These are phyloP conservation scores for Leptinotarsa juncta DNA, from an alignment of 2,888 invertebrate species.

Conservation along the genomic window DNA sequence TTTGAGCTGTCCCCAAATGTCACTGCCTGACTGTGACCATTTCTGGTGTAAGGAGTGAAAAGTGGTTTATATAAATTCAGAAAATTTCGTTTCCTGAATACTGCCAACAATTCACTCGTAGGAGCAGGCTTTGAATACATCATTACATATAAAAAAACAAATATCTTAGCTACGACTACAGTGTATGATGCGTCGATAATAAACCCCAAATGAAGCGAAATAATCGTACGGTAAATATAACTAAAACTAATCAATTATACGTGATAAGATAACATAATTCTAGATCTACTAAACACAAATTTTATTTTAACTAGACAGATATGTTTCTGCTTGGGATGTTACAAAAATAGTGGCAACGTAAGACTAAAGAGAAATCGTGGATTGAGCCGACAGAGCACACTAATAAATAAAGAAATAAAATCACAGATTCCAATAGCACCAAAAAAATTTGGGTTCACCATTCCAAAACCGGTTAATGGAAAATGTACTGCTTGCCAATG, in stretches of 20 bases:
- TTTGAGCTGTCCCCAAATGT: not conserved
- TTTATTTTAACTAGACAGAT: slow-evolving; percentile 18
- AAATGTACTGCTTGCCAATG: not conserved
- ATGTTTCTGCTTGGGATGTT: slow-evolving; percentile 34
- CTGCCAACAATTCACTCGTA: not conserved
- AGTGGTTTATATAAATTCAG: not conserved
- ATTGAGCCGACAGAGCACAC: slow-evolving; percentile 1
- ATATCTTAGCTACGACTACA: not conserved
- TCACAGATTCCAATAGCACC: slow-evolving; percentile 67
- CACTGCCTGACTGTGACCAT: not conserved
- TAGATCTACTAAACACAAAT: slow-evolving; percentile 29
- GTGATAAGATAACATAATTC: slow-evolving; percentile 8
- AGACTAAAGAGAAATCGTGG: slow-evolving; percentile 28
- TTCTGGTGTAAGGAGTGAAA: not conserved
- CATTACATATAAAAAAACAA: slow-evolving; percentile 10
- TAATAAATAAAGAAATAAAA: slow-evolving; percentile 51
- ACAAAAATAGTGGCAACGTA: slow-evolving; percentile 57
- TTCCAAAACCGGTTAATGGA: slow-evolving; percentile 37
- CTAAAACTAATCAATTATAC: slow-evolving; percentile 4
- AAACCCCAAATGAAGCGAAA: slow-evolving; percentile 12
- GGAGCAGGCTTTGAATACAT: slow-evolving; percentile 6
- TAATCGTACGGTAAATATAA: slow-evolving; percentile 13
- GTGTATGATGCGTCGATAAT: not conserved
- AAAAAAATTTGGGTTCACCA: slow-evolving; percentile 63
- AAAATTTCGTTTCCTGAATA: not conserved